These are phyloP conservation scores for Protaetia brevitarsis DNA, from an alignment of 1,140 invertebrate genomes.

Conservation along the genomic window DNA sequence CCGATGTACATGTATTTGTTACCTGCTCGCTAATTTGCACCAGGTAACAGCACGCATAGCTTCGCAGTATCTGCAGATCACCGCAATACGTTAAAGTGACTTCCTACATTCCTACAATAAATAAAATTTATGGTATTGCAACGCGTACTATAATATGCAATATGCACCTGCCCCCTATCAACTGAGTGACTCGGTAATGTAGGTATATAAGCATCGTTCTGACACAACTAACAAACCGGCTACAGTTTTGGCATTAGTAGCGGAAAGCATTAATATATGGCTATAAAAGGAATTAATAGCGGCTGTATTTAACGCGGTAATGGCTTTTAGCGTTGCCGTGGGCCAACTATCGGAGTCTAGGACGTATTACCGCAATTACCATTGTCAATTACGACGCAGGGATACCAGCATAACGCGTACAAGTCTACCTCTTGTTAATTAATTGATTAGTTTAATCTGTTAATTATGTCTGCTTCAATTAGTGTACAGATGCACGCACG, in stretches of 20 bases:
- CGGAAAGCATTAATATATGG: not conserved
- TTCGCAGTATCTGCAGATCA: not conserved
- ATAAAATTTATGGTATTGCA: conserved; percentile 7
- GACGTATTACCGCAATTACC: conserved; percentile 1
- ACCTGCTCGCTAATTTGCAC: not conserved
- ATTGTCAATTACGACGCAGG: conserved; percentile 2
- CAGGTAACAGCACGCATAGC: not conserved
- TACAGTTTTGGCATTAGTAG: not conserved
- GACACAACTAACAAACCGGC: not conserved
- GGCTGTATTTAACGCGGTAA: conserved; percentile 2
- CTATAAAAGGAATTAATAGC: not conserved
- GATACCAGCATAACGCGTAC: not conserved
- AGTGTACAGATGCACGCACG: not conserved
- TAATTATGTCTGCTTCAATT: conserved; percentile 4
- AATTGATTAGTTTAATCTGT: conserved; percentile 17
- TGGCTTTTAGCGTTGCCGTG: not conserved
- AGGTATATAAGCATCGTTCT: not conserved
- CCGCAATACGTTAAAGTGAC: not conserved
- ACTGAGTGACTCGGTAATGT: not conserved
- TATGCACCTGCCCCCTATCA: not conserved
- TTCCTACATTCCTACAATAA: not conserved
- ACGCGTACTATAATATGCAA: not conserved
- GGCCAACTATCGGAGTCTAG: not conserved
- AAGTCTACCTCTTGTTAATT: not conserved
- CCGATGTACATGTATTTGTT: not conserved